Percentiles rank a stretch among this genome's conserved stretches.
Evolutionary conservation across 2,113 vertebrate species (phyloP).

Genomic region (Ammodramus savannarum): DNA sequence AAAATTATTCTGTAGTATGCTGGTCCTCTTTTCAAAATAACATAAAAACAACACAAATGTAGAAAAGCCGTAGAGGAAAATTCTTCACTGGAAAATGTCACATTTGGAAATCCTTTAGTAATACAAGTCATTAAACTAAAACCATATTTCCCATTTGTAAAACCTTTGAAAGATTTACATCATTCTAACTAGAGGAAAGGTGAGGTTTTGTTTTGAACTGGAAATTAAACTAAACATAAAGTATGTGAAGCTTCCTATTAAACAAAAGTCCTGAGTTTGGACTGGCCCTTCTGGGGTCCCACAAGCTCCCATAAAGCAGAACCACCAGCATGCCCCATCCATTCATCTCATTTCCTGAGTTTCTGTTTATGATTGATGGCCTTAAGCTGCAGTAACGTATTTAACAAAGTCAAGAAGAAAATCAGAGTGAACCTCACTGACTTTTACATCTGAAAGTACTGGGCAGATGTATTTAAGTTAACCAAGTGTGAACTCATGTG

Average conservation of each 20-base stretch:
- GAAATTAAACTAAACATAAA: background rate
- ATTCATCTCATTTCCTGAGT: background rate
- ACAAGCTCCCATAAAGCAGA: background rate
- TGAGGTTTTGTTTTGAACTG: background rate
- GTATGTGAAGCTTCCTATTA: background rate
- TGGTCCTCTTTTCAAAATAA: background rate
- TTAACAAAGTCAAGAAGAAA: slow-evolving; percentile 34
- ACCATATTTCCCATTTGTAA: background rate
- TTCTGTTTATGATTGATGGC: background rate
- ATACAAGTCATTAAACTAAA: background rate
- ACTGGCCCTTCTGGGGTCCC: background rate
- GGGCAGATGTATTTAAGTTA: background rate
- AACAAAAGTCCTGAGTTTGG: background rate
- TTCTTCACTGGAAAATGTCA: background rate
- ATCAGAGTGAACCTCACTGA: background rate
- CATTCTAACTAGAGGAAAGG: background rate
- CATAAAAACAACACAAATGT: background rate
- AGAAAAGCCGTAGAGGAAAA: background rate
- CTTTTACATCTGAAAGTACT: background rate
- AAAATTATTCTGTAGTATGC: background rate
- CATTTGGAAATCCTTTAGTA: background rate
- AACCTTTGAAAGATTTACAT: background rate
- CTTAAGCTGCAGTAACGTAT: background rate
- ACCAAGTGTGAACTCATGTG: background rate
- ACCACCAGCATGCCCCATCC: background rate